Conservation (phyloP, 2,888 invertebrate species). For the Andrena chrysosceles region DNA sequence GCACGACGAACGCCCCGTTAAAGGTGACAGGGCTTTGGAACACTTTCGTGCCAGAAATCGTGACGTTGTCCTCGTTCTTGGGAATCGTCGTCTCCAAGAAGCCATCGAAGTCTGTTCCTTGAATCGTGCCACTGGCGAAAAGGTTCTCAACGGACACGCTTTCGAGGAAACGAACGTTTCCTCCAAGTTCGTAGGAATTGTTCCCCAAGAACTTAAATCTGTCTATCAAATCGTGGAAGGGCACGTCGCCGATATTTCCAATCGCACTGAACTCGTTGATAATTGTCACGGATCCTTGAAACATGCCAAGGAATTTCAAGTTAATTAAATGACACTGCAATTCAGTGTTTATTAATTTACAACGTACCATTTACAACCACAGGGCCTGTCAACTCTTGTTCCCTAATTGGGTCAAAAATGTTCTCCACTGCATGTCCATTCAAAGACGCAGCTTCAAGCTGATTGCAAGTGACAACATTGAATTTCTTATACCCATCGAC, state of each 20-base stretch:
- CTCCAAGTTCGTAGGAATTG: slow-evolving; percentile 60
- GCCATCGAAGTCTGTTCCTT: slow-evolving; percentile 56
- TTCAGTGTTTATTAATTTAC: not conserved
- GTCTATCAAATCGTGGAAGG: slow-evolving; percentile 54
- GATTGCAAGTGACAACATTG: slow-evolving; percentile 60
- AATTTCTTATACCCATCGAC: slow-evolving; percentile 70
- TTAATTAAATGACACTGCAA: not conserved
- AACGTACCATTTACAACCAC: slow-evolving; percentile 72
- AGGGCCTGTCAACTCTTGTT: slow-evolving; percentile 73
- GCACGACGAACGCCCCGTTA: slow-evolving; percentile 58
- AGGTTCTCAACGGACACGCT: slow-evolving; percentile 63
- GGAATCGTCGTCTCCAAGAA: slow-evolving; percentile 69
- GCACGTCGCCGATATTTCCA: slow-evolving; percentile 69
- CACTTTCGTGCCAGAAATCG: slow-evolving; percentile 69
- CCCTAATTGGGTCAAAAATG: slow-evolving; percentile 68
- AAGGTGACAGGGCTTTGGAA: slow-evolving; percentile 72
- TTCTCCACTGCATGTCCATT: slow-evolving; percentile 69
- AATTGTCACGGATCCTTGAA: slow-evolving; percentile 68
- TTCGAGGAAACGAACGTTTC: slow-evolving; percentile 60
- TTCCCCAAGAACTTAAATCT: slow-evolving; percentile 59
- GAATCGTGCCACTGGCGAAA: slow-evolving; percentile 58
- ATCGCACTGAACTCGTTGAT: slow-evolving; percentile 63
- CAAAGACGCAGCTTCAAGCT: slow-evolving; percentile 58
- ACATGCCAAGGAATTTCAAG: not conserved
- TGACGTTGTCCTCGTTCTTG: slow-evolving; percentile 57